These are phyloP conservation scores for Labia minor DNA, from an alignment of 2,888 invertebrate species.

Conservation along the genomic window DNA sequence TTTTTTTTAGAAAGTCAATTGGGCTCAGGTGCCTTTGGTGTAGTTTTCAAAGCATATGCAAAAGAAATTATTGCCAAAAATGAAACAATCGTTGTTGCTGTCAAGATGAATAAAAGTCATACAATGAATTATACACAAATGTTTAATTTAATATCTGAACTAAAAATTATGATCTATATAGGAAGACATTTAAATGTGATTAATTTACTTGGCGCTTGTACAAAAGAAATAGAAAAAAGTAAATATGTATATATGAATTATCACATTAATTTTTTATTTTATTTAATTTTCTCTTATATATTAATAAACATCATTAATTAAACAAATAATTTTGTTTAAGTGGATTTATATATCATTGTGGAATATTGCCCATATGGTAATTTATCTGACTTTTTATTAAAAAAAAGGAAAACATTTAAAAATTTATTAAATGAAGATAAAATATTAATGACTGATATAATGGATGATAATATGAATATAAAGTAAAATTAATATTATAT, in stretches of 20 bases:
- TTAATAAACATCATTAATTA: not conserved
- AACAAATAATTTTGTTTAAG: not conserved
- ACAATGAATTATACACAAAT: not conserved
- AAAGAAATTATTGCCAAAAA: not conserved
- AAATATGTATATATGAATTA: not conserved
- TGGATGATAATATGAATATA: too few species aligned
- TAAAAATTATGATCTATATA: not conserved
- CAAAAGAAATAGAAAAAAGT: not conserved
- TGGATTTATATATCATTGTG: not conserved
- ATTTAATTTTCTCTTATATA: not conserved
- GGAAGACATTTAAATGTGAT: not conserved
- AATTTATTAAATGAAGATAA: too few species aligned
- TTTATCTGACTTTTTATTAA: not conserved
- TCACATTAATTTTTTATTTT: not conserved
- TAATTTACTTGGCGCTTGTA: not conserved
- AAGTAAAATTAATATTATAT: too few species aligned
- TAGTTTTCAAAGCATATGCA: not conserved
- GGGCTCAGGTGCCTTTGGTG: not conserved
- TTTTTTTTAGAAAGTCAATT: not conserved
- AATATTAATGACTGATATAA: too few species aligned
- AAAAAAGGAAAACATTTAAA: too few species aligned
- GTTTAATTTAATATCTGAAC: not conserved
- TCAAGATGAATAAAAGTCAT: not conserved
- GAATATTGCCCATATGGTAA: not conserved
- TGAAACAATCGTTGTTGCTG: not conserved